Conservation (phyloP, 1,140 invertebrate species). For the Eubasilissa regina region DNA sequence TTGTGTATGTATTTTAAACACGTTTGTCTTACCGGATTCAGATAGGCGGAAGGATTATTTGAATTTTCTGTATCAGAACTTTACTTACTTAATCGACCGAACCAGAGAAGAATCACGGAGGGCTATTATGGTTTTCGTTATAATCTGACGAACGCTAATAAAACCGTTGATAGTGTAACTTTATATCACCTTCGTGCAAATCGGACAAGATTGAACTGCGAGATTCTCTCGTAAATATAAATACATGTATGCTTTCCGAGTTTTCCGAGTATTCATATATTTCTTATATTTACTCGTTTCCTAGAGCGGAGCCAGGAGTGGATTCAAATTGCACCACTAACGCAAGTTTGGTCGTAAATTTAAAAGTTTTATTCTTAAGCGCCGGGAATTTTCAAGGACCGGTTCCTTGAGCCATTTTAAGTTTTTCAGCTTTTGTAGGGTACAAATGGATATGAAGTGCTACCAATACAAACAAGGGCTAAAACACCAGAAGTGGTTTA, state of each 20-base stretch:
- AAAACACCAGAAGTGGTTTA: neutral
- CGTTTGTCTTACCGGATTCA: too few species aligned
- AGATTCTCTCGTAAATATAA: too few species aligned
- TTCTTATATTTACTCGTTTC: neutral
- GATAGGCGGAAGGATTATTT: too few species aligned
- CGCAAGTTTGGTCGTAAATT: constrained; percentile 56
- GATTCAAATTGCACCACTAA: constrained; percentile 53
- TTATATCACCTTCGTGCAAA: too few species aligned
- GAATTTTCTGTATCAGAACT: too few species aligned
- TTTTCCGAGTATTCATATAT: neutral
- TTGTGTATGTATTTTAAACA: too few species aligned
- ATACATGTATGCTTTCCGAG: neutral
- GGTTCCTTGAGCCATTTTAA: constrained; percentile 42
- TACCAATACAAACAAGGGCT: constrained; percentile 15
- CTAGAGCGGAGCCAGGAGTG: neutral
- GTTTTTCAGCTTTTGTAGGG: constrained; percentile 23
- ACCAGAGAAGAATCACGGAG: too few species aligned
- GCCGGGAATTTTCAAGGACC: constrained; percentile 54
- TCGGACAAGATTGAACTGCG: too few species aligned
- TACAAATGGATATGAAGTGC: constrained; percentile 37
- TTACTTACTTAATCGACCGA: too few species aligned
- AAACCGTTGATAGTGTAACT: too few species aligned
- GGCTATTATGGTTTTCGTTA: too few species aligned
- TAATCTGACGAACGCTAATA: too few species aligned
- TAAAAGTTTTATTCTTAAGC: constrained; percentile 50